Conservation (phyloP, 2,888 invertebrate genomes). For the Podabrus alpinus region DNA sequence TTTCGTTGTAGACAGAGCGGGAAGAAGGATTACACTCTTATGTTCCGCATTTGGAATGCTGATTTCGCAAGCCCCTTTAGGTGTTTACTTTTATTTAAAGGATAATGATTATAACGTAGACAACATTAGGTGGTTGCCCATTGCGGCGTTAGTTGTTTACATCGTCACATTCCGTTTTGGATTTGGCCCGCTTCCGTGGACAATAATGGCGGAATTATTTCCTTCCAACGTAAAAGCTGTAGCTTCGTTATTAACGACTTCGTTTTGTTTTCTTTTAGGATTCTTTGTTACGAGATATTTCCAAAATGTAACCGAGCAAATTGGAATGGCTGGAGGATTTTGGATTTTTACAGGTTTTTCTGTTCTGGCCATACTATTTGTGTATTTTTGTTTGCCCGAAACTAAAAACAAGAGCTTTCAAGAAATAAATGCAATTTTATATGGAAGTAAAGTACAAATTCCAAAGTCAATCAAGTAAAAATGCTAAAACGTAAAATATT, state of each 20-base stretch:
- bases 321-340: conserved; percentile 69
- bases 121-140: conserved; percentile 69
- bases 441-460: background rate
- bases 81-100: conserved; percentile 67
- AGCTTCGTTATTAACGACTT: conserved; percentile 74
- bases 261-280: conserved; percentile 72
- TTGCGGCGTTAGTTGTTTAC: conserved; percentile 70
- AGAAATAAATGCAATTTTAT: conserved; percentile 61
- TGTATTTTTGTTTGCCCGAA: conserved; percentile 74
- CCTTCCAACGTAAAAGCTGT: conserved; percentile 75
- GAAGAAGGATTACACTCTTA: conserved; percentile 71
- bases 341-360: conserved; percentile 69
- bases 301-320: conserved; percentile 57
- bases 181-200: conserved; percentile 79
- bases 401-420: conserved; percentile 82
- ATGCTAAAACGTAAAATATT: background rate
- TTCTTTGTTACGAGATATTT: conserved; percentile 75
- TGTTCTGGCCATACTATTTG: conserved; percentile 68
- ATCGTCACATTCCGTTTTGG: conserved; percentile 72
- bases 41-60: conserved; percentile 69
- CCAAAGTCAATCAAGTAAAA: background rate
- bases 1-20: conserved; percentile 73
- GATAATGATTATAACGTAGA: conserved; percentile 58
- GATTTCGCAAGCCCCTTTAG: conserved; percentile 61
- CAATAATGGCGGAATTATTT: conserved; percentile 80